Base-by-base conservation (phyloP, 1,140 invertebrate genomes). In the Cydia splendana region DNA sequence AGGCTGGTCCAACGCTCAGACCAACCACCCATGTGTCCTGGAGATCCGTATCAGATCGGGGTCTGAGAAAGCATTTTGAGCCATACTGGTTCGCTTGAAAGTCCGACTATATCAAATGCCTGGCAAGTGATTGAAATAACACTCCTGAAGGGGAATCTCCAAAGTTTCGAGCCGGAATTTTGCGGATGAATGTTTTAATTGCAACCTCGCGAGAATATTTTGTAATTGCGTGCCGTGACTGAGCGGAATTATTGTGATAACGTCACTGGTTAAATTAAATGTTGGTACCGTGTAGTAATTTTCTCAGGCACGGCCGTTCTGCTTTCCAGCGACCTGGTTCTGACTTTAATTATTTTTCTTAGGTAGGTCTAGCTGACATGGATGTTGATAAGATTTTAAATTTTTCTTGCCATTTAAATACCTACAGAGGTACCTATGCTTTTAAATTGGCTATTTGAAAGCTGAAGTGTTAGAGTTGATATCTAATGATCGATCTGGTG, bases 151-250 rank as follows among this genome's bases (percentile, higher is more conserved):
- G 80, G 57, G 82, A 86, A 85, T 88, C 83, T 85, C 77, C 80
- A 84, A 92, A 91, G 80, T 91, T 91, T 84, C 81, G 85, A 77
- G 79, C 81, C 80, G 87, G 89, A 91, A 91, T 91, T 89, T 90
- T 91, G 91, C 83, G 91, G 88, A 89, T 88, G 89, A 90, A 85
- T 85, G 88, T 87, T 91, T 93, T 93, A 93, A 93, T 93, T 93
- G 86, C 88, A 93, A 85, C 86, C 84, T 83, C 85, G 82, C 79
- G 85, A 82, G 89, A 86, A 93, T 90, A 92, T 91, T 93, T 89
- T 86, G 88, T 91, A 90, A 90, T 91, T 93, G 88, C 82, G 80
- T 79, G 79, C 77, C 81, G 81, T 77, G 80, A 81, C 77, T 75
- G 38, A 74, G 80, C 78, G 75, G 79, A 79, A 71, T 76, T 80